These are phyloP conservation scores for Oreochromis spilurus DNA, from an alignment of 2,113 vertebrate species.

Conservation along the genomic window DNA sequence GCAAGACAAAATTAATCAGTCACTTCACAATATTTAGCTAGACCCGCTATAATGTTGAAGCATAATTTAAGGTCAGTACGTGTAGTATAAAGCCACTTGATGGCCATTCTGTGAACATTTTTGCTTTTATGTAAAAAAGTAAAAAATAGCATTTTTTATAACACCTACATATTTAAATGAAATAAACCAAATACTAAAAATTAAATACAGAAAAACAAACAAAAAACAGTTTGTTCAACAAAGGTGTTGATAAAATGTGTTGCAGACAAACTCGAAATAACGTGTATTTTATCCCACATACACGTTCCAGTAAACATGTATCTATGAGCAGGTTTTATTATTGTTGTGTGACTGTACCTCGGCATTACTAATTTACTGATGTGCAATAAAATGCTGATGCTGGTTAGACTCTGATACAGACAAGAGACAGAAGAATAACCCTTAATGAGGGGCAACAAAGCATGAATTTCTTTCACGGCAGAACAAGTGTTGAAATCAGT, in stretches of 20 bases:
- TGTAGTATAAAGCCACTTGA: neutral
- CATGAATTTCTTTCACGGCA: slow-evolving; percentile 9
- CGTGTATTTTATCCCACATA: neutral
- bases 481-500: slow-evolving; percentile 31
- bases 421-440: neutral
- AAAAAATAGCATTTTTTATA: neutral
- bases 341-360: neutral
- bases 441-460: slow-evolving; percentile 17
- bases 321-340: neutral
- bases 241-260: neutral
- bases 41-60: neutral
- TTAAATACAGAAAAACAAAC: neutral
- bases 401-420: neutral
- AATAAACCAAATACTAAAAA: neutral
- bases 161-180: neutral
- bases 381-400: neutral
- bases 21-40: neutral
- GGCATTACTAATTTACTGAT: neutral
- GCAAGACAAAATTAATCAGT: neutral
- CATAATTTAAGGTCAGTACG: neutral
- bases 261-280: neutral
- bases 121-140: neutral
- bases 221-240: neutral
- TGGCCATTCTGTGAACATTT: neutral
- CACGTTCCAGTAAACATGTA: neutral